These are phyloP conservation scores for Chlorodrepanis virens DNA, from an alignment of 2,113 vertebrate species.

Conservation along the genomic window DNA sequence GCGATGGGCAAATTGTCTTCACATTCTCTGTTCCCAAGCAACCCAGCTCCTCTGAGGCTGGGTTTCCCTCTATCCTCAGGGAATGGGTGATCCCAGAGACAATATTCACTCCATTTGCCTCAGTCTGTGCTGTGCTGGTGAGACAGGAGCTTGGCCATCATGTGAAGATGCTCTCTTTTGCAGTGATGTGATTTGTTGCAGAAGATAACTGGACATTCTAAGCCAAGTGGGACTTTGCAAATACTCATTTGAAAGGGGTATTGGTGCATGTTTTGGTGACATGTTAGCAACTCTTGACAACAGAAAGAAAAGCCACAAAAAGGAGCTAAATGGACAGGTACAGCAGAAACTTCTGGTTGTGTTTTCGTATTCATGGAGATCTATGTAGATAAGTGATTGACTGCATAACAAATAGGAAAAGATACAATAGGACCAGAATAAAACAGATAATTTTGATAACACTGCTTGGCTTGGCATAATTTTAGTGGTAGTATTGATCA, in stretches of 20 bases:
- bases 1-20: background rate
- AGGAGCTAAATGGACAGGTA: background rate
- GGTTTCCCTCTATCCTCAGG: background rate
- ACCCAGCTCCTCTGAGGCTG: background rate
- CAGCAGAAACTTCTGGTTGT: background rate
- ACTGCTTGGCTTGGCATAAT: background rate
- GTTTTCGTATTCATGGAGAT: background rate
- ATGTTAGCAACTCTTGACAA: background rate
- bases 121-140: background rate
- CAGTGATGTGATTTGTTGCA: background rate
- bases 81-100: background rate
- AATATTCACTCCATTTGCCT: background rate
- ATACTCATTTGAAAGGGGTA: background rate
- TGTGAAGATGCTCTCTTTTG: background rate
- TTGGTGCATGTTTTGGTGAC: background rate
- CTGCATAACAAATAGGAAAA: background rate
- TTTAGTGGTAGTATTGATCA: background rate
- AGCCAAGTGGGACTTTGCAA: background rate
- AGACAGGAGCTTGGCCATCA: background rate
- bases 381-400: background rate
- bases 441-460: background rate
- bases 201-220: background rate
- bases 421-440: background rate
- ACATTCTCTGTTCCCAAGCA: background rate
- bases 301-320: background rate